These are phyloP conservation scores for Lasioglossum pauxillum DNA, from an alignment of 2,888 invertebrate genomes.

Conservation along the genomic window DNA sequence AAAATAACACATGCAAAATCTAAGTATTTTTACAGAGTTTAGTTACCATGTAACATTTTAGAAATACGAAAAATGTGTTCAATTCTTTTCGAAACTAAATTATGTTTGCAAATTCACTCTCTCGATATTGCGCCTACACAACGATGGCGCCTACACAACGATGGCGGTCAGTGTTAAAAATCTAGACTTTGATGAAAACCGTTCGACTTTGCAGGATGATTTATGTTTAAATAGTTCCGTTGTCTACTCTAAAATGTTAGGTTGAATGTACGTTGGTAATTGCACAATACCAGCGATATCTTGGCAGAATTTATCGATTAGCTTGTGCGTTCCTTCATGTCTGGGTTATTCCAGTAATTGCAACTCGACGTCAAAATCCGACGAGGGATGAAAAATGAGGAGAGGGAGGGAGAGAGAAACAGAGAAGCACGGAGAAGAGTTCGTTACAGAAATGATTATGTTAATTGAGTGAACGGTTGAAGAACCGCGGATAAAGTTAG, in stretches of 20 bases:
- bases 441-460: constrained; percentile 73
- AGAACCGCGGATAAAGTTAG: constrained; percentile 13
- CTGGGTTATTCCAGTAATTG: constrained; percentile 63
- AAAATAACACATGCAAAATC: too few relatives aligned
- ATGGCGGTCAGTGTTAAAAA: neutral
- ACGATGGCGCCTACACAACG: neutral
- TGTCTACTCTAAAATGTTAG: neutral
- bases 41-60: neutral
- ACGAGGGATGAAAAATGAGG: constrained; percentile 26
- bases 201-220: neutral
- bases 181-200: neutral
- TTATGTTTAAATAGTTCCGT: constrained; percentile 18
- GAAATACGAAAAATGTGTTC: neutral
- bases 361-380: constrained; percentile 57
- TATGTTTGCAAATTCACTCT: neutral
- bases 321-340: constrained; percentile 42
- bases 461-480: constrained; percentile 64
- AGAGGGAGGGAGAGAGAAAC: neutral
- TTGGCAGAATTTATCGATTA: constrained; percentile 55
- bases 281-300: constrained; percentile 42
- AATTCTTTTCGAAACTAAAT: neutral
- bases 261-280: constrained; percentile 33
- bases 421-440: constrained; percentile 24
- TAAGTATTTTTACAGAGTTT: too few relatives aligned
- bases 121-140: neutral